phyloP scores from a whole-genome alignment of 2,797 vertebrate species.

The Catamblyrhynchus diadema region DNA sequence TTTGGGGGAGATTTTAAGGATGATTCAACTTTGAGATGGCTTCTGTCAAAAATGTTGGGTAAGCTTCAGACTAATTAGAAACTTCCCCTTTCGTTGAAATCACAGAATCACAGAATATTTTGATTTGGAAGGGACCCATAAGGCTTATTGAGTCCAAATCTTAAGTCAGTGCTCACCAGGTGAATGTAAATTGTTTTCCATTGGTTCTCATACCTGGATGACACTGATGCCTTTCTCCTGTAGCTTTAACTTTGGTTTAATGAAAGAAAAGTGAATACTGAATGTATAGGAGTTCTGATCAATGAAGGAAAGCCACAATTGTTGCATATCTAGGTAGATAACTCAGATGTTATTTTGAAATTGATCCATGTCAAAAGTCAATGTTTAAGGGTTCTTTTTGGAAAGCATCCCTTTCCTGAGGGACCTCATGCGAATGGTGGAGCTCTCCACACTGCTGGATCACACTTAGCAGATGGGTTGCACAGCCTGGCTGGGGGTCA shows the following conservation, averaged over 20 bases:
- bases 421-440: not conserved
- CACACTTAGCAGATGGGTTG: fast-evolving
- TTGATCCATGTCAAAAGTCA: not conserved
- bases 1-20: not conserved
- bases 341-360: not conserved
- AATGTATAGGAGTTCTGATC: not conserved
- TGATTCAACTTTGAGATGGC: not conserved
- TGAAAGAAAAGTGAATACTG: not conserved
- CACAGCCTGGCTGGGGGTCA: not conserved
- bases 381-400: not conserved
- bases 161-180: not conserved
- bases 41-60: not conserved
- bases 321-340: not conserved
- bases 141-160: not conserved
- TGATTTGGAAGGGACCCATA: not conserved
- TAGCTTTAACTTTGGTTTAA: not conserved
- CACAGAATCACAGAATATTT: not conserved
- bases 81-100: not conserved
- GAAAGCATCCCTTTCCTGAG: not conserved
- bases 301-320: not conserved
- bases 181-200: not conserved
- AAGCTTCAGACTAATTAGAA: not conserved
- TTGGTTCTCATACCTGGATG: not conserved
- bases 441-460: not conserved
- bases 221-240: not conserved